Evolutionary conservation across 2,113 vertebrate genomes (phyloP), one percentile per base, ranked within the genome.

Genomic region (Cavia porcellus): DNA sequence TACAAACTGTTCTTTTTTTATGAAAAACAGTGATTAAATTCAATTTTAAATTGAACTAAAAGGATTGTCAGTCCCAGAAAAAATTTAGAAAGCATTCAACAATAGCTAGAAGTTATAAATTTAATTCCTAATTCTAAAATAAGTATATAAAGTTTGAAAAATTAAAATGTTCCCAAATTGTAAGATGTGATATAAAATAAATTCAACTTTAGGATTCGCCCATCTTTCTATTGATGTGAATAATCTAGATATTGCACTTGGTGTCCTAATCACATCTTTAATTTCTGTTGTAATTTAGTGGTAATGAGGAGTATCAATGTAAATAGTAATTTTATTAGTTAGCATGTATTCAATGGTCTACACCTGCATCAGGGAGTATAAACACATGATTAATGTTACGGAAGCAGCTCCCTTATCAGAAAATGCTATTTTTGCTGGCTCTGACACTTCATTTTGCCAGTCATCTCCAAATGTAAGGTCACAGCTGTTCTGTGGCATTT

Each of bases 401-500:
- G 77, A 30, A 83, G 83, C 72, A 81, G 5, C 30, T 90, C 66
- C 22, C 72, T 98, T 96, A 92, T 97, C 93, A 86, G 2, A 94
- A n/a, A 97, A 80, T 66, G 55, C 7, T 77, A 98, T 97, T 98
- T 97, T 50, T 84, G 70, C 6, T 95, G 19, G 28, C 42, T 94
- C 79, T 94, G 83, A 92, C 75, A 79, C 96, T 96, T 62, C 64
- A 62, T 79, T 94, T 59, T 90, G 52, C 86, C 92, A 96, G 88
- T 97, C 84, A 64, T 96, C 74, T 97, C 79, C 5, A 10, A 94
- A 92, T 42, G 80, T 92, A 97, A 96, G 66, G 94, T 97, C 90
- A 95, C 96, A 98, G 85, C 90, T 98, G 95, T 97, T 98, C 47
- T 75, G 64, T 97, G 97, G 97, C 91, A 97, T 98, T 98, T 98